Conservation (phyloP, 2,113 vertebrate species). For the Dipodomys stephensi region DNA sequence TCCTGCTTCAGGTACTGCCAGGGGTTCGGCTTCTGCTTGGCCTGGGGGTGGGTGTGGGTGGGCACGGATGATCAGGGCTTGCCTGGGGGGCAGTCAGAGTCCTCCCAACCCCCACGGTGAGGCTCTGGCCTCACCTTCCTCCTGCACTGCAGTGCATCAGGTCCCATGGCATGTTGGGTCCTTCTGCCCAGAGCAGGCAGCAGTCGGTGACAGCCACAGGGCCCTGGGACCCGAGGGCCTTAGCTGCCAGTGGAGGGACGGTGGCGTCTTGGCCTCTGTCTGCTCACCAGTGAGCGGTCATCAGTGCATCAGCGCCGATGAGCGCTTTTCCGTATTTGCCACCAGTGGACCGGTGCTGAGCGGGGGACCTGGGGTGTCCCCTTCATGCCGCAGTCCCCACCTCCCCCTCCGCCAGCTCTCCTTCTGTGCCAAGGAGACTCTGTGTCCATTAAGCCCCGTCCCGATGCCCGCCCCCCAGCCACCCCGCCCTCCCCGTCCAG, state of each 20-base stretch:
- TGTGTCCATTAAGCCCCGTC: neutral
- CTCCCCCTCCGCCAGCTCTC: neutral
- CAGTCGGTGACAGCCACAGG: neutral
- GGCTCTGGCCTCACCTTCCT: neutral
- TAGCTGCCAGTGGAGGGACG: too few relatives aligned
- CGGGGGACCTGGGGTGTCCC: accelerated
- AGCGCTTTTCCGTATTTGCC: too few relatives aligned
- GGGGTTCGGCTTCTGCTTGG: accelerated
- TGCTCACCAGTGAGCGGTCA: neutral
- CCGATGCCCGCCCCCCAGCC: too few relatives aligned
- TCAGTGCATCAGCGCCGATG: accelerated
- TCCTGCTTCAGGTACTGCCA: constrained; percentile 93
- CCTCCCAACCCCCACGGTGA: accelerated
- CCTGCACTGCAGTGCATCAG: accelerated
- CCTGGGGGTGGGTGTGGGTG: too few relatives aligned
- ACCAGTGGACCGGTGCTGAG: neutral
- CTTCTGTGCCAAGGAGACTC: too few relatives aligned
- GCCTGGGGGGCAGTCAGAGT: neutral
- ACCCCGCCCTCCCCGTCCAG: too few relatives aligned
- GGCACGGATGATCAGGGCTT: accelerated
- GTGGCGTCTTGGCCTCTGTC: too few relatives aligned
- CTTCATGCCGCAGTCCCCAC: neutral
- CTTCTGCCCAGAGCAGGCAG: neutral
- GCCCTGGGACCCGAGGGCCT: neutral
- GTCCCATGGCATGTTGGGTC: accelerated